A percentile compares a stretch with the other conserved stretches of the same genome.
Evolutionary conservation across 2,888 invertebrate genomes (phyloP).

Genomic region (Corbicula japonica): DNA sequence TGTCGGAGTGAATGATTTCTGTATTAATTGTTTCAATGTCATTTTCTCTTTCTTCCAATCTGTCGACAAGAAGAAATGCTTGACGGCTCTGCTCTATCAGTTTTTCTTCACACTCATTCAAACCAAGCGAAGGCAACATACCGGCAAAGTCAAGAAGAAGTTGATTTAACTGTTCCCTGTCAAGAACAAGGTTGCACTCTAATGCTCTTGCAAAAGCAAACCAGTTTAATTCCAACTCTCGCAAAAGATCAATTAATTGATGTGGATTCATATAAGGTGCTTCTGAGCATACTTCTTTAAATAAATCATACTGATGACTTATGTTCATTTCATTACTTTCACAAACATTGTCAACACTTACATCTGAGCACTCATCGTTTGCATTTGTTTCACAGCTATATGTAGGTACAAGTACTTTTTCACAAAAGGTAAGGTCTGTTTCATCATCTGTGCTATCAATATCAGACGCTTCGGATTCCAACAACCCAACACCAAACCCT

Average conservation of each 20-base stretch:
- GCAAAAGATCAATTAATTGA: slow-evolving; percentile 28
- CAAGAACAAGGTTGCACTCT: slow-evolving; percentile 16
- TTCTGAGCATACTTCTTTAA: slow-evolving; percentile 21
- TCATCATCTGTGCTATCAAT: slow-evolving; percentile 30
- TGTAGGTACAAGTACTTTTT: slow-evolving; percentile 17
- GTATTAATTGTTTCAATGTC: slow-evolving; percentile 18
- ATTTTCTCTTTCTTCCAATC: slow-evolving; percentile 16
- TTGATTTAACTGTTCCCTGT: slow-evolving; percentile 34
- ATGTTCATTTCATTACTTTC: slow-evolving; percentile 19
- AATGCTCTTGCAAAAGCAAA: slow-evolving; percentile 23
- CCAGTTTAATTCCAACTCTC: slow-evolving; percentile 20
- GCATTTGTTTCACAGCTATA: slow-evolving; percentile 11
- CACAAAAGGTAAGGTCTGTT: slow-evolving; percentile 9
- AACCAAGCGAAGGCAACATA: slow-evolving; percentile 25
- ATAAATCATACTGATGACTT: slow-evolving; percentile 19
- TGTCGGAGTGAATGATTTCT: slow-evolving; percentile 21
- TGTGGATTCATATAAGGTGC: slow-evolving; percentile 32
- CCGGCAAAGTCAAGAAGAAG: slow-evolving; percentile 31
- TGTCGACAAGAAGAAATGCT: slow-evolving; percentile 20
- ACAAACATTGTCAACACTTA: slow-evolving; percentile 19
- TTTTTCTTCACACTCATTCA: slow-evolving; percentile 29
- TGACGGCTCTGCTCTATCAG: slow-evolving; percentile 32
- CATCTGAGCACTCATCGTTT: slow-evolving; percentile 14
- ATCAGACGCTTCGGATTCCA: slow-evolving; percentile 20
- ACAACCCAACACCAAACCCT: slow-evolving; percentile 8